Conservation (phyloP, 2,113 vertebrate genomes). For the Sebastes fasciatus region DNA sequence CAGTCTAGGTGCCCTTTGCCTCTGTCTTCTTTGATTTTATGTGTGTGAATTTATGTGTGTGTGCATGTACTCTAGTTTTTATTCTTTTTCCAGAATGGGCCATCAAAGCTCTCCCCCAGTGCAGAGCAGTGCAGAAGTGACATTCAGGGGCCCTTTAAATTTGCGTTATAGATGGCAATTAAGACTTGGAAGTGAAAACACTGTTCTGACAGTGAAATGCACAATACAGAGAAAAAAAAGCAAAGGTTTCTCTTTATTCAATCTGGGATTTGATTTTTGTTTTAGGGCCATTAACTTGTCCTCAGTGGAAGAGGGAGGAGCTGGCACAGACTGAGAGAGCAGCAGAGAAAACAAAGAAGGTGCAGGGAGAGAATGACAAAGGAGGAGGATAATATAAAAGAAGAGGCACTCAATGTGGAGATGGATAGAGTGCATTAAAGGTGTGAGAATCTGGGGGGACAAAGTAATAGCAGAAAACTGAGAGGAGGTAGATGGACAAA, state of each 20-base stretch:
- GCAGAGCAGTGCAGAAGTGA: not conserved
- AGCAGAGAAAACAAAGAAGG: conserved; percentile 41
- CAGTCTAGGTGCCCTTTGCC: not conserved
- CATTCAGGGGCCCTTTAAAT: conserved; percentile 15
- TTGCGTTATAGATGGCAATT: conserved; percentile 29
- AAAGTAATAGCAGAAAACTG: conserved; percentile 43
- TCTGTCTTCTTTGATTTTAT: not conserved
- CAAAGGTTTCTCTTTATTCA: conserved; percentile 13
- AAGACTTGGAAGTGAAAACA: conserved; percentile 24
- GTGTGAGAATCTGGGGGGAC: conserved; percentile 37
- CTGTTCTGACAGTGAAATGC: conserved; percentile 5
- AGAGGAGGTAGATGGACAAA: conserved; percentile 42
- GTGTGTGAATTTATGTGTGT: not conserved
- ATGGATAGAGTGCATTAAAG: conserved; percentile 62
- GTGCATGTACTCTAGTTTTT: not conserved
- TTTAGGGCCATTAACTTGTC: conserved; percentile 41
- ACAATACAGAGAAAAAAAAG: not conserved
- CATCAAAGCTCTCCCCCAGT: not conserved
- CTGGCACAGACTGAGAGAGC: conserved; percentile 3
- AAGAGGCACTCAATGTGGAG: conserved; percentile 40
- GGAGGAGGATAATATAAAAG: conserved; percentile 49
- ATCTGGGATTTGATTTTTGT: conserved; percentile 36
- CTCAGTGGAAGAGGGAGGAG: conserved; percentile 6
- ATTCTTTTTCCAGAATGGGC: not conserved
- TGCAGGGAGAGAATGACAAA: conserved; percentile 41